Evolutionary conservation across 2,888 invertebrate species (phyloP), one percentile per base, ranked within the genome.

Genomic region (Scaptomyza reducta): DNA sequence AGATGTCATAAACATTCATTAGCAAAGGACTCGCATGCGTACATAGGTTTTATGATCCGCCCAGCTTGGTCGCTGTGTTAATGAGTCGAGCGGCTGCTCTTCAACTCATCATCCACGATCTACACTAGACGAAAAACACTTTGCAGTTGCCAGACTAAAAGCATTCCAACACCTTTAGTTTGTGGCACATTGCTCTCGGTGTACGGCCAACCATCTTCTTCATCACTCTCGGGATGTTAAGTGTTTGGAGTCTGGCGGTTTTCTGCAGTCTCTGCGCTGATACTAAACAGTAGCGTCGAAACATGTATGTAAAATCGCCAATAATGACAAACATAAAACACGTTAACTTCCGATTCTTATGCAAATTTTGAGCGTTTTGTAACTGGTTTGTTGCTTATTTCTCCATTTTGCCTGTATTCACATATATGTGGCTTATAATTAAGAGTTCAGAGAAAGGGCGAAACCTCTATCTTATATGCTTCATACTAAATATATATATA

Each of bases 251-350:
- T 33, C 33, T 18, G 49, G 13, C 47, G 13, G 16, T n/a, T 33
- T 49, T 22, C n/a, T 35, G 50, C 22, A 31, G 49, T 54, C 40
- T 25, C 3, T 35, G 53, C 7, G 38, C 3, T 16, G 31, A 9
- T 31, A 10, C 9, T 56, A 42, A 63, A 71, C 82, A 54, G 82
- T 83, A 88, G 82, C 82, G 49, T 58, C 60, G 65, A 50, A 83
- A 73, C 69, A 80, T 87, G 88, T 70, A 77, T 87, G 87, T 88
- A 83, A 83, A 83, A 87, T 88, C 87, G 79, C 82, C 76, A 78
- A 84, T 84, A 84, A 84, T 88, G 89, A 85, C 78, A 88, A 88
- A 78, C 89, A 84, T 88, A 84, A 84, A 84, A 84, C 89, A 84
- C 88, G 87, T 85, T 88, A 85, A 87, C 73, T 62, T 70, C 66